Evolutionary conservation across 2,113 vertebrate species (phyloP).

Genomic region (Prolemur simus): DNA sequence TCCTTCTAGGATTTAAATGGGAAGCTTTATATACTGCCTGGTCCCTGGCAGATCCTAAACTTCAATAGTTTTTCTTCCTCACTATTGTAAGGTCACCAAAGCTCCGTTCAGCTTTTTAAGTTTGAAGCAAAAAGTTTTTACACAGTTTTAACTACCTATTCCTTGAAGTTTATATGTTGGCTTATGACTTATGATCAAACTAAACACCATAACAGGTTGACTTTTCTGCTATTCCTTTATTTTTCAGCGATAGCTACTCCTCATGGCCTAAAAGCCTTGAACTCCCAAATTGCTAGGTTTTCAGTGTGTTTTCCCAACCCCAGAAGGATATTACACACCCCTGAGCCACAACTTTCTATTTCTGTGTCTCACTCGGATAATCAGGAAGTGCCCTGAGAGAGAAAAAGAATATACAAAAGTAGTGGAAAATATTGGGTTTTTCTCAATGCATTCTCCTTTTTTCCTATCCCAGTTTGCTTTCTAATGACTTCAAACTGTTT

Average conservation of each 20-base stretch:
- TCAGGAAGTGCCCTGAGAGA: not conserved
- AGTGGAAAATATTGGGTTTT: not conserved
- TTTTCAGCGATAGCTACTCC: not conserved
- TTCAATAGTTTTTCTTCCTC: not conserved
- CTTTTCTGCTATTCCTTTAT: not conserved
- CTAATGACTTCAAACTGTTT: not conserved
- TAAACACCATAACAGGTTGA: not conserved
- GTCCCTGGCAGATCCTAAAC: not conserved
- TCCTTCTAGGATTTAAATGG: not conserved
- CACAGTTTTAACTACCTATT: not conserved
- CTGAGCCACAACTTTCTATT: not conserved
- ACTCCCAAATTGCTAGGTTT: not conserved
- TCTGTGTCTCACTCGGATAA: not conserved
- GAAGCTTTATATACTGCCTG: not conserved
- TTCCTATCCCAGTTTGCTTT: not conserved
- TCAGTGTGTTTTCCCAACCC: fast-evolving
- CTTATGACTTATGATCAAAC: not conserved
- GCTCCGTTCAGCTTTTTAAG: not conserved
- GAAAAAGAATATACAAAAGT: not conserved
- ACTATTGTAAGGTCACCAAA: not conserved
- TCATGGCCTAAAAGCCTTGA: not conserved
- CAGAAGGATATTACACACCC: not conserved
- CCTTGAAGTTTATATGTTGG: not conserved
- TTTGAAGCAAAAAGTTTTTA: not conserved
- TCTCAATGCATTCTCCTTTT: not conserved